Conservation (phyloP, 2,797 vertebrate genomes). For the Micromesistius poutassou region DNA sequence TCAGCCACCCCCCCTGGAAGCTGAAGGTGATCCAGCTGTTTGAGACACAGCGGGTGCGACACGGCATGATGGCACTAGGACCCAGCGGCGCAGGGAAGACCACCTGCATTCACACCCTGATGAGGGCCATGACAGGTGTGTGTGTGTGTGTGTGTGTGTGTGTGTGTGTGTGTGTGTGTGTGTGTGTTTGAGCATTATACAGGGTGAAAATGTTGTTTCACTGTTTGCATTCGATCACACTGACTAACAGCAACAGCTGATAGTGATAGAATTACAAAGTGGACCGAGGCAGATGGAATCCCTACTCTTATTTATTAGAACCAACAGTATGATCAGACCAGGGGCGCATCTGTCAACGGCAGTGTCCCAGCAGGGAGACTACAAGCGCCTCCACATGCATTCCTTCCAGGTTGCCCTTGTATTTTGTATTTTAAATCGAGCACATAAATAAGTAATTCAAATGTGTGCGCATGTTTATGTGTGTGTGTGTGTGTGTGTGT, state of each 20-base stretch:
- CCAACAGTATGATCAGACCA: neutral
- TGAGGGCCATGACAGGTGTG: constrained; percentile 92
- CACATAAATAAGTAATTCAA: neutral
- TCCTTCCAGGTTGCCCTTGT: neutral
- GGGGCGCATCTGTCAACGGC: too few species aligned
- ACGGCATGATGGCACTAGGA: constrained; percentile 94
- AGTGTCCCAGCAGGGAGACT: too few species aligned
- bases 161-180: constrained; percentile 14
- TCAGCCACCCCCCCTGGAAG: constrained; percentile 92
- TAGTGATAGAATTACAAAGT: neutral
- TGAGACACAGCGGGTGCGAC: constrained; percentile 92
- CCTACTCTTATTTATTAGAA: neutral
- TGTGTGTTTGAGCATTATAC: constrained; percentile 64
- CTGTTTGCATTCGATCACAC: neutral
- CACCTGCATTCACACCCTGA: constrained; percentile 87
- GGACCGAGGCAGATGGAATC: neutral
- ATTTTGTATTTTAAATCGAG: neutral
- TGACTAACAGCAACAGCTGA: neutral
- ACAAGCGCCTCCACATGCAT: too few species aligned
- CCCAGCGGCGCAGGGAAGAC: constrained; percentile 95
- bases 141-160: neutral
- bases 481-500: neutral
- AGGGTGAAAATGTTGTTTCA: neutral
- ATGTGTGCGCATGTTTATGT: neutral
- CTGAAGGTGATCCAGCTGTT: constrained; percentile 94